Conservation (phyloP, 2,113 vertebrate genomes). For the Eira barbara region DNA sequence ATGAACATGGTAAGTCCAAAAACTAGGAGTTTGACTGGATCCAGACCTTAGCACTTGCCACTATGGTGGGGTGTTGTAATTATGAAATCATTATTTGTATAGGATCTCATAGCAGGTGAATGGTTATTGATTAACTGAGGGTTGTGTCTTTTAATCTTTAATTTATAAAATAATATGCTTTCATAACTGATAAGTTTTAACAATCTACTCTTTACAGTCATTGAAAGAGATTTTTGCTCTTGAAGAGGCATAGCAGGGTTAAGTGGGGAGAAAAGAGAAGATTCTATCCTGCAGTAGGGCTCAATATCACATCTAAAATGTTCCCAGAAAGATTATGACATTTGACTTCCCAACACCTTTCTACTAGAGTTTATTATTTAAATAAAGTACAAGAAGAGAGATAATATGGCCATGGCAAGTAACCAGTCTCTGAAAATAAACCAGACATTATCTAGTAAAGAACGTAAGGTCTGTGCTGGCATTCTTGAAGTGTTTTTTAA, state of each 20-base stretch:
- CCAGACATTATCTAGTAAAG: neutral
- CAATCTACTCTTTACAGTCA: neutral
- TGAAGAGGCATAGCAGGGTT: neutral
- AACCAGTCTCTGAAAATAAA: neutral
- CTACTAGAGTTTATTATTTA: neutral
- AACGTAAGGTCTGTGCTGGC: neutral
- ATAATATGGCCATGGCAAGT: neutral
- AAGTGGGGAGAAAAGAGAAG: neutral
- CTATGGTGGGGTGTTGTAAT: neutral
- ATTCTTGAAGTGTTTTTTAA: neutral
- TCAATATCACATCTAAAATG: neutral
- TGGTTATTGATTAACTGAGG: neutral
- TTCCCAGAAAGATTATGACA: neutral
- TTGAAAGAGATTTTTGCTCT: neutral
- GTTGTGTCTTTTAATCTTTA: neutral
- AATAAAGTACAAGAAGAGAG: neutral
- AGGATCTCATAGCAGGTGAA: neutral
- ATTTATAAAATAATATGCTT: neutral
- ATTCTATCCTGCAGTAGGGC: neutral
- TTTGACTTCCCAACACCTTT: neutral
- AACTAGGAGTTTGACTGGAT: neutral
- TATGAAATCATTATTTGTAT: neutral
- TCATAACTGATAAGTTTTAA: neutral
- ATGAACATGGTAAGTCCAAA: neutral
- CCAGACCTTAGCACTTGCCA: neutral